Base-by-base conservation (phyloP, 2,113 vertebrate species). In the Chloropsis hardwickii region DNA sequence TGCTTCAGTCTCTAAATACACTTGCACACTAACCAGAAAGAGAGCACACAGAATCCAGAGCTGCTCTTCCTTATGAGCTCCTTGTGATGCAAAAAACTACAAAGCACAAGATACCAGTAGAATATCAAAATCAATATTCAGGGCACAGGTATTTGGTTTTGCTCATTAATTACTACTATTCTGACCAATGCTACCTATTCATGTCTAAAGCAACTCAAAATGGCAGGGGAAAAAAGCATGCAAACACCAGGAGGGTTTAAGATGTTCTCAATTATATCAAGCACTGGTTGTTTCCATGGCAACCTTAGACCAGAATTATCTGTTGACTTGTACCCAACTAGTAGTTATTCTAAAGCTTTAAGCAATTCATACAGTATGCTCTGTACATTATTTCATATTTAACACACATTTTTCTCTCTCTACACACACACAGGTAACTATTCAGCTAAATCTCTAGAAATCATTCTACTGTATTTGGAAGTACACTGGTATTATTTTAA, bases 251-350 rank as follows among this genome's bases (percentile, higher is more conserved):
- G 97, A 98, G 98, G 97, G 97, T 98, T 98, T 98, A 98, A 97
- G 97, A 98, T 98, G 98, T 97, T 98, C 98, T 98, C 98, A 98
- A 98, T 98, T 98, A 98, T 98, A 98, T 97, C 97, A 96, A 98
- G 98, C 97, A 97, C 97, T 97, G 98, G 96, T 97, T 98, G 98
- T 98, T 98, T 98, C 98, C 98, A 98, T 98, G 98, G 98, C 97
- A 98, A 98, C 98, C 95, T 95, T 97, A 98, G 98, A 97, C 96
- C 95, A 98, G 98, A 97, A 98, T 98, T 98, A 98, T 98, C 98
- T 86, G 95, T 98, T 98, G 96, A 98, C 98, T 98, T 97, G 95
- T 95, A 98, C 97, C 97, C 95, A 98, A 98, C 92, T 93, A 97
- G 81, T 96, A 98, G 96, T 96, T 97, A 97, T 96, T 95, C 94